Base-by-base conservation (phyloP, 2,888 invertebrate species). In the Brassicogethes aeneus region DNA sequence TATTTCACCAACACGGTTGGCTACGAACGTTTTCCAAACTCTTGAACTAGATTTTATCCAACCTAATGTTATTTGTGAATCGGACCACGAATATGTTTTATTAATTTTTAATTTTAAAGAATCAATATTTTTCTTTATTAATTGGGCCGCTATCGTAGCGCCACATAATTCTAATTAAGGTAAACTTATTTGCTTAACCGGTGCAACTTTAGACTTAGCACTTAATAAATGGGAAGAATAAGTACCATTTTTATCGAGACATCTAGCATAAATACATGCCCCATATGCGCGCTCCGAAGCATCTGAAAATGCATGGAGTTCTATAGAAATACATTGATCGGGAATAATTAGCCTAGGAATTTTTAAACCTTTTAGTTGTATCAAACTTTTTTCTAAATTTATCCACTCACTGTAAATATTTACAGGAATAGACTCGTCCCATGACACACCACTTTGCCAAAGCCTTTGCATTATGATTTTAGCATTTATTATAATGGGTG, bases 101-200 rank as follows among this genome's bases (percentile, higher is more conserved):
- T 23, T 10, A 34, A 39, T 15, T 2, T 13, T 14, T 1, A 15
- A 16, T 7, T 16, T 15, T n/a, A 15, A 2, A 12, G 13, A 15
- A n/a, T 34, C 13, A 10, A 8, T 33, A 3, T 34, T 12, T 10
- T 39, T 39, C 2, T 39, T 7, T 3, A 33, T 33, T 32, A 39
- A 39, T 17, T 17, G 2, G 16, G 16, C 13, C 13, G 34, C 2
- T 15, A 40, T 8, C 12, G 33, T 13, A 3, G 44, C 47, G 13
- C 35, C 42, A 33, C 40, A 46, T 13, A 46, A 32, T 32, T 46
- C 46, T n/a, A 44, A 32, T 14, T 40, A 16, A 1, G 44, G 47
- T 29, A 47, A 29, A 2, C 41, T 41, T 3, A 33, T n/a, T 10
- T 15, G 7, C 23, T 45, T 40, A 17, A 43, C 8, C 2, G 44